Base-by-base conservation (phyloP, 2,113 vertebrate genomes). In the Phrynocephalus versicolor region DNA sequence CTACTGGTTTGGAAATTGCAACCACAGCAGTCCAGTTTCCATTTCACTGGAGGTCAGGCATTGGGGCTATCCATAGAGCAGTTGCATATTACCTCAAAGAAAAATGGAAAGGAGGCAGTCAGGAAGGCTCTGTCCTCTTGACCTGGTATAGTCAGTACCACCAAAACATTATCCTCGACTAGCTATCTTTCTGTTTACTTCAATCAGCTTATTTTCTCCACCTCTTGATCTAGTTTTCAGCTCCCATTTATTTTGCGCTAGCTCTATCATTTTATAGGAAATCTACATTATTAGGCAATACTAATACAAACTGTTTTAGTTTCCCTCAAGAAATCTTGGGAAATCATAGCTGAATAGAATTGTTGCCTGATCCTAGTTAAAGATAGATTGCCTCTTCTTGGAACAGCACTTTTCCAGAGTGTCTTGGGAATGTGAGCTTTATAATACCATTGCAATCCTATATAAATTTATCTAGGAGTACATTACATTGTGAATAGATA, bases 1-100 rank as follows among this genome's bases (percentile, higher is more conserved):
- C 39, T 78, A 69, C 79, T 86, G 21, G 21, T 82, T 83, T 94
- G 82, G 85, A 94, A 94, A 92, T 87, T 89, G 90, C 83, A 93
- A 84, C 74, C 69, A 64, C 83, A 92, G 83, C 88, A 89, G 74
- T 90, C 57, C 70, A 91, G 45, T 89, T 89, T 84, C 91, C 84
- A 79, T 80, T 91, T 94, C 74, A 92, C 51, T 73, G 82, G 91
- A 92, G 85, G 84, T 89, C 65, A 85, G 81, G 58, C 88, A 57
- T 75, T 64, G 76, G 2, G 16, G 81, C 89, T 91, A 82, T 88
- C 72, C 87, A 85, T 91, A 83, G 89, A 95, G 75, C 72, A 45
- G 13, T 82, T 82, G 62, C 90, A 0, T 83, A 65, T 79, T 88
- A 87, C 81, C 82, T 88, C 82, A 88, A 78, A 4, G 58, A 65